phyloP scores from a whole-genome alignment of 2,113 vertebrate genomes.

The Nipponia nippon region DNA sequence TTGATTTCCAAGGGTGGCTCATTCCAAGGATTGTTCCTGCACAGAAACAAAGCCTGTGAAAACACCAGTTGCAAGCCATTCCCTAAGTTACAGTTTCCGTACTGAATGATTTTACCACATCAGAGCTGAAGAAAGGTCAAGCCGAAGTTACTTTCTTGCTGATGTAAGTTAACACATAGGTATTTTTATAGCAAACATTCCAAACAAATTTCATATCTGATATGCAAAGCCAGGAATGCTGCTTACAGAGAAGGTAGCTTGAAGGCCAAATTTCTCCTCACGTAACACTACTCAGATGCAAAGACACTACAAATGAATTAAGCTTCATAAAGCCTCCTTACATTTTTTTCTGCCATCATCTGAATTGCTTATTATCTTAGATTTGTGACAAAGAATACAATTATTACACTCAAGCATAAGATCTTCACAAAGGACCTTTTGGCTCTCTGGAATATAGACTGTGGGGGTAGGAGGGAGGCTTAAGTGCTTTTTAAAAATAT shows the following conservation, averaged over 20 bases:
- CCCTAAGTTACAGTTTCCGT: neutral
- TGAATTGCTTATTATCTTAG: neutral
- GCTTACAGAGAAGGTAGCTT: neutral
- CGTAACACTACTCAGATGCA: neutral
- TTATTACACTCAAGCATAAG: neutral
- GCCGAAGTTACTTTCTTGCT: neutral
- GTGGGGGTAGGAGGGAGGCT: neutral
- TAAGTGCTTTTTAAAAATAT: neutral
- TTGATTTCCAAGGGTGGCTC: neutral
- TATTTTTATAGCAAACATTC: constrained; percentile 59
- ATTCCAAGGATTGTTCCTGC: neutral
- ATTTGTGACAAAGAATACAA: neutral
- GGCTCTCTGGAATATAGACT: neutral
- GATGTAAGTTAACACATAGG: neutral
- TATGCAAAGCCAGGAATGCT: constrained; percentile 9
- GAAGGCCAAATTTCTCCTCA: neutral
- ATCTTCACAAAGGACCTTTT: neutral
- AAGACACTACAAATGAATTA: neutral
- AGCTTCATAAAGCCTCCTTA: neutral
- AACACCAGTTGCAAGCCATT: neutral
- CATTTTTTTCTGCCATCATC: neutral
- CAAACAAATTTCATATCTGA: constrained; percentile 26
- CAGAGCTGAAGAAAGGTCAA: constrained; percentile 13
- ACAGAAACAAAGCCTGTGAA: neutral
- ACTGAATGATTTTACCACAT: neutral